phyloP scores from a whole-genome alignment of 2,797 vertebrate species.

The Pangasius macronema region DNA sequence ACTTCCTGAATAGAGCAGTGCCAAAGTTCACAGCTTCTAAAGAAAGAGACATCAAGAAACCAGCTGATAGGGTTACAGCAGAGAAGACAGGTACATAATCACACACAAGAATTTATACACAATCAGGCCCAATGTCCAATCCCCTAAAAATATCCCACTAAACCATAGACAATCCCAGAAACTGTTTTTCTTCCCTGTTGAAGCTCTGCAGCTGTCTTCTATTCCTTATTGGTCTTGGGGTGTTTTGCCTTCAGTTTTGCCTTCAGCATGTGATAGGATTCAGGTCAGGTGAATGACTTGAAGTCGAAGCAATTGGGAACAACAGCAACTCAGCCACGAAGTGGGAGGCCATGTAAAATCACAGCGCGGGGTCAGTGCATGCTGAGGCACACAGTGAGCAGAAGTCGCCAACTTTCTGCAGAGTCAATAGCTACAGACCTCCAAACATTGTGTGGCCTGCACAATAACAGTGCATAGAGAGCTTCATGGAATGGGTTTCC shows the following conservation, averaged over 20 bases:
- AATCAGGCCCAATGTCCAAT: not conserved
- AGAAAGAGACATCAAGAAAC: slow-evolving; percentile 60
- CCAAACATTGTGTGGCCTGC: too few relatives aligned
- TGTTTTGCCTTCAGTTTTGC: not conserved
- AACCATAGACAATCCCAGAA: not conserved
- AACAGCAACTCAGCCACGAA: too few relatives aligned
- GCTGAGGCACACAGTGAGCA: too few relatives aligned
- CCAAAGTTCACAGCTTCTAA: slow-evolving; percentile 60
- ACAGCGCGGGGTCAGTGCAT: too few relatives aligned
- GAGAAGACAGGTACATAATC: slow-evolving; percentile 75
- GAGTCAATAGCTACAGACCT: too few relatives aligned
- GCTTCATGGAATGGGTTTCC: too few relatives aligned
- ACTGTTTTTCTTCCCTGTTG: not conserved
- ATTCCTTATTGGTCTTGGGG: not conserved
- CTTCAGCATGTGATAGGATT: not conserved
- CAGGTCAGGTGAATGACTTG: not conserved
- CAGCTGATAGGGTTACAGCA: slow-evolving; percentile 54
- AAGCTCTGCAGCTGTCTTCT: not conserved
- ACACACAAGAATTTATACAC: not conserved
- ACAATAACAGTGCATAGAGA: too few relatives aligned
- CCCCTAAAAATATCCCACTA: not conserved
- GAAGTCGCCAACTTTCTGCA: not conserved
- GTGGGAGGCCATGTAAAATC: too few relatives aligned
- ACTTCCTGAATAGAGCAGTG: slow-evolving; percentile 77
- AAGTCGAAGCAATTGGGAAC: too few relatives aligned